Evolutionary conservation across 1,140 invertebrate species (phyloP), one percentile per base, ranked within the genome.

Genomic region (Apis mellifera): DNA sequence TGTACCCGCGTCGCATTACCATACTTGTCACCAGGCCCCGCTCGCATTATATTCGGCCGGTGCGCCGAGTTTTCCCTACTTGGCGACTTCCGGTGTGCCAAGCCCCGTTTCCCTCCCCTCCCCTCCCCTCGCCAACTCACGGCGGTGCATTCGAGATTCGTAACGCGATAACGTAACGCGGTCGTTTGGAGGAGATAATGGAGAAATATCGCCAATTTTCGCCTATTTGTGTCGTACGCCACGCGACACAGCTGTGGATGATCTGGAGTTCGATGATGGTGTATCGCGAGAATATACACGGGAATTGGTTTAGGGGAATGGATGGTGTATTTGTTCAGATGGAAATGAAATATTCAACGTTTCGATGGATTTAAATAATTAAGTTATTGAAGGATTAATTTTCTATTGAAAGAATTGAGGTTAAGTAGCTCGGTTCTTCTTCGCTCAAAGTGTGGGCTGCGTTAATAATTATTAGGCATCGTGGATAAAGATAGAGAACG

Each of bases 11-110:
- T 87, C 50, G 86, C 73, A 85, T 88, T 83, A 74, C 87, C 87
- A 89, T 89, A 88, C 82, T 72, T 83, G 87, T 85, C 79, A 72
- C 73, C 69, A 60, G 69, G 32, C 32, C 82, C 52, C 84, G 83
- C 32, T 84, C 84, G 81, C 87, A 87, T 89, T 90, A 87, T 86
- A 89, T 90, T 89, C 86, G 82, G 74, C 81, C 86, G 79, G 70
- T 83, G 85, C 83, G 71, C 68, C 69, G 78, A 87, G 86, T 89
- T 91, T 91, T 84, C 90, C 86, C 81, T 91, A 91, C 83, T 88
- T 90, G 91, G 90, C 75, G 70, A 90, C 90, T 92, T 92, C 90
- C 90, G 90, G 91, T 79, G 70, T 82, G 82, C 66, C 69, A 83
- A 32, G 73, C 76, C 83, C 54, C 71, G 88, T 64, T 72, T 23